These are phyloP conservation scores for Aphidius gifuensis DNA, from an alignment of 1,140 invertebrate genomes.

Conservation along the genomic window DNA sequence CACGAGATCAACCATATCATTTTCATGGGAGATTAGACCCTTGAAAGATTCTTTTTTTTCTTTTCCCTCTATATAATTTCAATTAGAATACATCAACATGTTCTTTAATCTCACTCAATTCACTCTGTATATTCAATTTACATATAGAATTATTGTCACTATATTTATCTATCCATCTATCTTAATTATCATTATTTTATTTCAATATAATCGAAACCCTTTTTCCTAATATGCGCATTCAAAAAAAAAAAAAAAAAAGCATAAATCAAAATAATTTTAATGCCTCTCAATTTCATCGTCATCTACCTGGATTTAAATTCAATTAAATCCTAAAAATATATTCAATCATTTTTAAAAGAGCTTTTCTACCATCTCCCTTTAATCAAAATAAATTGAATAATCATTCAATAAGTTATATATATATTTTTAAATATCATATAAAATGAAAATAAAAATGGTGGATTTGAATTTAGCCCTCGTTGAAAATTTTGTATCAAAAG, in stretches of 20 bases:
- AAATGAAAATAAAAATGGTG: slow-evolving; percentile 5
- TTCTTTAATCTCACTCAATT: not conserved
- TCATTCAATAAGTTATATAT: too few relatives aligned
- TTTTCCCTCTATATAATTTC: slow-evolving; percentile 44
- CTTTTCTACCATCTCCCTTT: too few relatives aligned
- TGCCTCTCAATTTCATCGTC: too few relatives aligned
- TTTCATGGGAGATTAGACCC: slow-evolving; percentile 51
- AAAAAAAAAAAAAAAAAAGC: slow-evolving; percentile 7
- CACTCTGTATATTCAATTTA: too few relatives aligned
- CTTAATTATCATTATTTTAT: too few relatives aligned
- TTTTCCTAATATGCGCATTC: not conserved
- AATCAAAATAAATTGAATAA: too few relatives aligned
- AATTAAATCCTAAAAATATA: too few relatives aligned
- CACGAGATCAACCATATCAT: slow-evolving; percentile 50
- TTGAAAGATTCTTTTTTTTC: slow-evolving; percentile 11
- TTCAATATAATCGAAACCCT: slow-evolving; percentile 14
- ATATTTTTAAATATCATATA: too few relatives aligned
- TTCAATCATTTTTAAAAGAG: too few relatives aligned
- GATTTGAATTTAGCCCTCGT: slow-evolving; percentile 19
- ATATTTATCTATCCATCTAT: not conserved
- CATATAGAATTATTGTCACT: not conserved
- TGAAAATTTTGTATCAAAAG: not conserved
- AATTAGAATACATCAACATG: slow-evolving; percentile 38
- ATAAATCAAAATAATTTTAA: too few relatives aligned
- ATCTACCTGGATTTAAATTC: too few relatives aligned